Percentiles rank a stretch among this genome's conserved stretches.
These are phyloP conservation scores for Ophonus ardosiacus DNA, from an alignment of 2,888 invertebrate species.

Conservation along the genomic window DNA sequence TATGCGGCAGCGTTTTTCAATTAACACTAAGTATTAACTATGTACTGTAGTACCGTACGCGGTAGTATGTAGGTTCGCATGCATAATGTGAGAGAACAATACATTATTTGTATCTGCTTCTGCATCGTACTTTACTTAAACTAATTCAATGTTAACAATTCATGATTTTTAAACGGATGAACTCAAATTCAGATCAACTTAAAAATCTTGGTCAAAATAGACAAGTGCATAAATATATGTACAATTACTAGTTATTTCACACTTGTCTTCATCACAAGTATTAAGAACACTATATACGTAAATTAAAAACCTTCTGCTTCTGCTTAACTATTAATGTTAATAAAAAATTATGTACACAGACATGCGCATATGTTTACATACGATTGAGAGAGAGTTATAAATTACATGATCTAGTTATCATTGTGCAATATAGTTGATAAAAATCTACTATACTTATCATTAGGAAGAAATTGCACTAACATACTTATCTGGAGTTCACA, in stretches of 20 bases:
- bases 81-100: constrained; percentile 17
- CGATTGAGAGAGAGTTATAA: constrained; percentile 39
- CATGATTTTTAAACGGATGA: constrained; percentile 49
- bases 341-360: constrained; percentile 55
- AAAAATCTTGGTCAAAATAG: constrained; percentile 57
- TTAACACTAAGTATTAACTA: constrained; percentile 37
- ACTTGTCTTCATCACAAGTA: constrained; percentile 56
- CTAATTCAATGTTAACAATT: constrained; percentile 39
- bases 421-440: constrained; percentile 60
- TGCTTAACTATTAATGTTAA: constrained; percentile 35
- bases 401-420: constrained; percentile 51
- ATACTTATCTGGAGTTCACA: constrained; percentile 22
- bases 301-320: constrained; percentile 30
- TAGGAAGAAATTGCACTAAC: constrained; percentile 53
- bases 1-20: constrained; percentile 25
- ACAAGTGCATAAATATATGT: constrained; percentile 55
- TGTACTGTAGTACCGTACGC: constrained; percentile 13
- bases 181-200: constrained; percentile 57
- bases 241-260: constrained; percentile 71
- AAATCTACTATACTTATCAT: constrained; percentile 20
- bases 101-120: constrained; percentile 6
- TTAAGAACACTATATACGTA: constrained; percentile 55
- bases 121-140: constrained; percentile 14
- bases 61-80: not conserved
- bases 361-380: constrained; percentile 53